A percentile compares a stretch with the other conserved stretches of the same genome.
Evolutionary conservation across 2,113 vertebrate species (phyloP).

Genomic region (Lophius piscatorius): DNA sequence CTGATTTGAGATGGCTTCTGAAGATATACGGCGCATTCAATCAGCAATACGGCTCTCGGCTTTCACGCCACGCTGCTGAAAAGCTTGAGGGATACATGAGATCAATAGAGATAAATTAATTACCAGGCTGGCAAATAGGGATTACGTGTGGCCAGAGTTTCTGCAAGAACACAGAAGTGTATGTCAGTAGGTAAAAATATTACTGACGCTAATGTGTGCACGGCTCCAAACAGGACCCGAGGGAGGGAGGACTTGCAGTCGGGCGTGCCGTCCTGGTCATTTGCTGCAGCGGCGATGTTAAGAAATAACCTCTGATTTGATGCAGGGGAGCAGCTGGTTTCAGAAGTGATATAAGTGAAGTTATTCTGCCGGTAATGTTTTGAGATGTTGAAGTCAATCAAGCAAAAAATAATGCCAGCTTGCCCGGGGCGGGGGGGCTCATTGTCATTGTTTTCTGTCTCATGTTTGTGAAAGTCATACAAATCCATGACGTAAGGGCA

Average conservation of each 20-base stretch:
- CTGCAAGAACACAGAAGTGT: conserved; percentile 57
- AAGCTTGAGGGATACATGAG: conserved; percentile 69
- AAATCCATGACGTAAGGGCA: conserved; percentile 51
- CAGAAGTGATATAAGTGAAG: too few species aligned
- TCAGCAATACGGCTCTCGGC: conserved; percentile 65
- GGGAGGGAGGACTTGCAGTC: conserved; percentile 31
- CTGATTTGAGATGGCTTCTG: conserved; percentile 70
- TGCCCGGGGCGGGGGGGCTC: too few species aligned
- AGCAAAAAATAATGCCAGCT: conserved; percentile 28
- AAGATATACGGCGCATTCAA: conserved; percentile 72
- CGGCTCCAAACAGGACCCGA: conserved; percentile 13
- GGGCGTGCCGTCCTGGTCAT: conserved; percentile 18
- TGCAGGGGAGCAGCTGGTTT: too few species aligned
- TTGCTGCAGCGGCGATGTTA: conserved; percentile 48
- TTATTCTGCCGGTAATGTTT: too few species aligned
- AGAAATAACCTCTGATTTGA: conserved; percentile 30
- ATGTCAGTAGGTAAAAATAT: conserved; percentile 33
- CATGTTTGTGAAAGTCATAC: conserved; percentile 37
- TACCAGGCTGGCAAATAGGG: conserved; percentile 65
- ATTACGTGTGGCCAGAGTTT: conserved; percentile 47
- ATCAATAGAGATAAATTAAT: conserved; percentile 81
- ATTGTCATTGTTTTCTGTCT: too few species aligned
- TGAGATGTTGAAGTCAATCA: too few species aligned
- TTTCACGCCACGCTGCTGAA: conserved; percentile 62
- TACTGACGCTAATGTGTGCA: conserved; percentile 35